Conservation (phyloP, 2,888 invertebrate species). For the Napeogenes inachia region DNA sequence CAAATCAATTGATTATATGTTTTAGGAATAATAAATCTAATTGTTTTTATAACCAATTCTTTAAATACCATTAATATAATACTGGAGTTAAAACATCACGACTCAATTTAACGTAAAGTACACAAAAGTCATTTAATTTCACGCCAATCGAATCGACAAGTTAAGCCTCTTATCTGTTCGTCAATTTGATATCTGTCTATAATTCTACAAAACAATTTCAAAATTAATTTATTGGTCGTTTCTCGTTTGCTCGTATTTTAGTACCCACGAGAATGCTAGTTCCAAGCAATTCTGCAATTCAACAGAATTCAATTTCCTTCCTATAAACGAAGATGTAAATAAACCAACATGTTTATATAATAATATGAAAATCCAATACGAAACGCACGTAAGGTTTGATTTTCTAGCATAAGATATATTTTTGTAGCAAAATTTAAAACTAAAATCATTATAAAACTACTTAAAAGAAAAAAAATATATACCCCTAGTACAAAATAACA, state of each 20-base stretch:
- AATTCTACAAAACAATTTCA: slow-evolving; percentile 5
- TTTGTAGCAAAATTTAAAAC: too few relatives aligned
- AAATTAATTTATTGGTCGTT: slow-evolving; percentile 17
- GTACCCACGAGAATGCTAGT: slow-evolving; percentile 15
- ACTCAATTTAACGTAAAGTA: not conserved
- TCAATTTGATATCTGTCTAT: slow-evolving; percentile 2
- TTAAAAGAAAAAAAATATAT: too few relatives aligned
- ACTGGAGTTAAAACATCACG: not conserved
- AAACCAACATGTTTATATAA: slow-evolving; percentile 19
- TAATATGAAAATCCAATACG: slow-evolving; percentile 10
- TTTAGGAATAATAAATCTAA: too few relatives aligned
- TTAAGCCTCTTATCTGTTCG: slow-evolving; percentile 9
- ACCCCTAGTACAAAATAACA: too few relatives aligned
- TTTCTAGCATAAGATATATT: too few relatives aligned
- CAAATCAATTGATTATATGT: too few relatives aligned
- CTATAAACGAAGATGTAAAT: slow-evolving; percentile 23
- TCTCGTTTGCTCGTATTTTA: slow-evolving; percentile 14
- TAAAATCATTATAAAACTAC: too few relatives aligned
- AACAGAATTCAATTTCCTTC: slow-evolving; percentile 31
- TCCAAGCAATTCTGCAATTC: slow-evolving; percentile 21
- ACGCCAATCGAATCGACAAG: slow-evolving; percentile 1
- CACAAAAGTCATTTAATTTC: slow-evolving; percentile 3
- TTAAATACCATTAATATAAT: too few relatives aligned
- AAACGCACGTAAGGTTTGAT: not conserved
- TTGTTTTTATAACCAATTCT: too few relatives aligned